Conservation (phyloP, 2,113 vertebrate species). For the Ifrita kowaldi region DNA sequence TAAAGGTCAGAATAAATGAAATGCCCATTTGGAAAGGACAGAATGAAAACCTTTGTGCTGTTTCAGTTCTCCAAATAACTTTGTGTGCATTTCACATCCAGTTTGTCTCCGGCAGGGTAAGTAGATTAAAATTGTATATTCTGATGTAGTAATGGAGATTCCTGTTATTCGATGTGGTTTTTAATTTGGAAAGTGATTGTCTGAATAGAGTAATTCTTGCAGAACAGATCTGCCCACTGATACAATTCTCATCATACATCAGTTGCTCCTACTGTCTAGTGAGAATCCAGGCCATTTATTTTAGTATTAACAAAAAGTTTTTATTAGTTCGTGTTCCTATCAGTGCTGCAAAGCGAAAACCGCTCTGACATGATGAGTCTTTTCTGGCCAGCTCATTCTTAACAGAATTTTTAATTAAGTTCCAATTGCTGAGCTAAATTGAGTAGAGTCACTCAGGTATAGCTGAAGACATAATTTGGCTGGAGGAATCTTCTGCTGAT, state of each 20-base stretch:
- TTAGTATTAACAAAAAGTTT: neutral
- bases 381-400: neutral
- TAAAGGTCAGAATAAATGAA: neutral
- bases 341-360: neutral
- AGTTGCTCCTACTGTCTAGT: neutral
- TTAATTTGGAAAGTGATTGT: neutral
- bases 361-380: neutral
- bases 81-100: neutral
- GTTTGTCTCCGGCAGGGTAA: neutral
- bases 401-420: conserved; percentile 22
- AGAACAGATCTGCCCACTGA: neutral
- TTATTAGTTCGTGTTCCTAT: conserved; percentile 4
- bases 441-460: neutral
- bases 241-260: fast-evolving
- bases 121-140: neutral
- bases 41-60: neutral
- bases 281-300: neutral
- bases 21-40: neutral
- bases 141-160: neutral
- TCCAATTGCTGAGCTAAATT: neutral
- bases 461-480: neutral
- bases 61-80: neutral
- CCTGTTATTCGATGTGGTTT: neutral
- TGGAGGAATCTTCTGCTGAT: neutral
- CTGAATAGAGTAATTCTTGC: neutral